Evolutionary conservation across 2,113 vertebrate species (phyloP).

Genomic region (Xenus cinereus): DNA sequence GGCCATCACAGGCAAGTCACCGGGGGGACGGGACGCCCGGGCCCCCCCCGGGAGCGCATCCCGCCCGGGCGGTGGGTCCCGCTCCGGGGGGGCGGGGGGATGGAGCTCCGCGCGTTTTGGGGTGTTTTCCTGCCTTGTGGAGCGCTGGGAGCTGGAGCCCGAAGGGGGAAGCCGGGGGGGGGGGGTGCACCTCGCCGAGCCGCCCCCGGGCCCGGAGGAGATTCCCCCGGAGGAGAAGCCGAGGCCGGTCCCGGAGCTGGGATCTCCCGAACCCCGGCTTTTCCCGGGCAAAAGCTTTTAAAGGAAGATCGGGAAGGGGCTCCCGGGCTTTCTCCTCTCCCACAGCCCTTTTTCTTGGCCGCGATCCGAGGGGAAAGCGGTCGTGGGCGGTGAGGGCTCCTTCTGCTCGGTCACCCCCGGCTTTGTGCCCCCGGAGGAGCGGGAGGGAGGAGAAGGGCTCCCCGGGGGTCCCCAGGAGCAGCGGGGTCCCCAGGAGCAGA

Average conservation of each 20-base stretch:
- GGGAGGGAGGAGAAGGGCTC: background rate
- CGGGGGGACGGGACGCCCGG: background rate
- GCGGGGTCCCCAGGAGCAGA: background rate
- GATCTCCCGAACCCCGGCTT: accelerated
- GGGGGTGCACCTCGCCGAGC: background rate
- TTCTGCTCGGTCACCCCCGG: accelerated
- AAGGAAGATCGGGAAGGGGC: background rate
- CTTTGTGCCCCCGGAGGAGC: accelerated
- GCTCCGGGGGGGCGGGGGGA: background rate
- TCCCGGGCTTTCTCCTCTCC: background rate
- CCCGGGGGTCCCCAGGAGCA: background rate
- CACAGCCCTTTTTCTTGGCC: accelerated
- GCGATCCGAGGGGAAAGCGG: accelerated
- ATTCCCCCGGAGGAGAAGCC: background rate
- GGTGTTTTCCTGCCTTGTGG: background rate
- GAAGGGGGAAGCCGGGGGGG: too few relatives aligned
- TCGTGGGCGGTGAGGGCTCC: accelerated
- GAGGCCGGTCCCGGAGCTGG: background rate
- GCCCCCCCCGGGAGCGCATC: background rate
- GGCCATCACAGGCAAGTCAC: background rate
- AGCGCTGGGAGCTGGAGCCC: background rate
- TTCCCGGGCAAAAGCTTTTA: background rate
- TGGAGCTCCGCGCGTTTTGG: background rate
- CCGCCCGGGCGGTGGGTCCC: too few relatives aligned
- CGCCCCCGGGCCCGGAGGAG: background rate